These are phyloP conservation scores for Strigamia transsilvanica DNA, from an alignment of 2,888 invertebrate genomes.

Conservation along the genomic window DNA sequence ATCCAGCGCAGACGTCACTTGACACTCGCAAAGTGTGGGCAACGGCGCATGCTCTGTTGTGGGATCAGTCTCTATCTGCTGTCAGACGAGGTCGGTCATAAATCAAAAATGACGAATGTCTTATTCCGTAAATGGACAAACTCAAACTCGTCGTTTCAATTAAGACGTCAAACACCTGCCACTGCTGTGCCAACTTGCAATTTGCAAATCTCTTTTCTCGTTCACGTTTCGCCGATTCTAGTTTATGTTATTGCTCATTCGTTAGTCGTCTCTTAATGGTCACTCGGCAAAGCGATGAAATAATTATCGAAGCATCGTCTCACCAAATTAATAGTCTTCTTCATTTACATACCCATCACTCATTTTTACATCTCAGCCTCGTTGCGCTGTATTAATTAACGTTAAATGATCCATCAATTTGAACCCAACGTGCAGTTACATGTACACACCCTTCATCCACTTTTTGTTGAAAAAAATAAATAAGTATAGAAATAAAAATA, in stretches of 20 bases:
- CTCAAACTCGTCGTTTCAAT: neutral
- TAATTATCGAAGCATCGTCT: neutral
- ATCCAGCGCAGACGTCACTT: constrained; percentile 27
- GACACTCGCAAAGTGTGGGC: constrained; percentile 37
- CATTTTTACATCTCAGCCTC: neutral
- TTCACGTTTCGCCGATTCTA: neutral
- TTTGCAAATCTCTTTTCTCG: neutral
- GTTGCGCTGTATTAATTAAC: neutral
- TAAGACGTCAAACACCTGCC: constrained; percentile 11
- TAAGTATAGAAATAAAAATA: too few relatives aligned
- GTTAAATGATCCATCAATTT: constrained; percentile 8
- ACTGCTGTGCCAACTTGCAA: neutral
- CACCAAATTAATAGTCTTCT: neutral
- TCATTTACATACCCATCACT: constrained; percentile 3
- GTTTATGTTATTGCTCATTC: neutral
- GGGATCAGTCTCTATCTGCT: constrained; percentile 20
- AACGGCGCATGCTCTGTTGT: constrained; percentile 26
- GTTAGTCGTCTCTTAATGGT: constrained; percentile 2
- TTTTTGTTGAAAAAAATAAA: neutral
- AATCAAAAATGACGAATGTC: constrained; percentile 43
- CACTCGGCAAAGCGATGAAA: constrained; percentile 2
- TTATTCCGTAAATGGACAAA: constrained; percentile 2
- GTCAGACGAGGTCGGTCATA: constrained; percentile 19
- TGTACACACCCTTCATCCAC: neutral
- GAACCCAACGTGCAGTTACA: neutral